Evolutionary conservation across 1,140 invertebrate genomes (phyloP), one percentile per base, ranked within the genome.

Genomic region (Bombus affinis): DNA sequence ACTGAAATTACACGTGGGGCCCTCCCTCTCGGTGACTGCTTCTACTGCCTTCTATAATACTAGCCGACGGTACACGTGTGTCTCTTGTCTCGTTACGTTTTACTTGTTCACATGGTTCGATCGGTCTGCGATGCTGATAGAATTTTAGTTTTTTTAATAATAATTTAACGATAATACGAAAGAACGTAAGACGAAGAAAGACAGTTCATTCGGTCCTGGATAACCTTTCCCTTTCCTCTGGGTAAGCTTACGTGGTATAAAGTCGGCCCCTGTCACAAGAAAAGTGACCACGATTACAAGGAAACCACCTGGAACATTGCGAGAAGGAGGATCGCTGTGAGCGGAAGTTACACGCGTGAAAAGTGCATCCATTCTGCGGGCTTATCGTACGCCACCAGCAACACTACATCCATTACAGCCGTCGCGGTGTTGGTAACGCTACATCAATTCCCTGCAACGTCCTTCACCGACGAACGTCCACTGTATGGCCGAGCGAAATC

Each of bases 381-480:
- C 83, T 85, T 85, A 85, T 85, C 83, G 83, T 47, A 57, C 53
- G 57, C 76, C 76, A 85, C 83, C 77, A 85, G 68, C 83, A 85
- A 79, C 83, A 80, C 76, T 80, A 85, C 83, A 85, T 85, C 35
- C 83, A 85, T 85, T 85, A 85, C 68, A 28, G 22, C 32, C 77
- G 83, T 85, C 83, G 77, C 57, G 83, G 77, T 66, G 83, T 85
- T 85, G 76, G 83, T 80, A 85, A 80, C 83, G 83, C 83, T 85
- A 85, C 83, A 85, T 85, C 83, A 85, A 85, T 85, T 85, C 77
- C 57, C 71, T 59, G 83, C 62, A 80, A 85, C 66, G 77, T 85
- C 77, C 53, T 85, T n/a, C 83, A 57, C 18, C 68, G 22, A 35
- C n/a, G 25, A 79, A 71, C 75, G 66, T 79, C 53, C 83, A 68